Evolutionary conservation across 37 sponge, comb jelly and placozoan genomes (phyloP).

Genomic region (Halisarca cf. caerulea): DNA sequence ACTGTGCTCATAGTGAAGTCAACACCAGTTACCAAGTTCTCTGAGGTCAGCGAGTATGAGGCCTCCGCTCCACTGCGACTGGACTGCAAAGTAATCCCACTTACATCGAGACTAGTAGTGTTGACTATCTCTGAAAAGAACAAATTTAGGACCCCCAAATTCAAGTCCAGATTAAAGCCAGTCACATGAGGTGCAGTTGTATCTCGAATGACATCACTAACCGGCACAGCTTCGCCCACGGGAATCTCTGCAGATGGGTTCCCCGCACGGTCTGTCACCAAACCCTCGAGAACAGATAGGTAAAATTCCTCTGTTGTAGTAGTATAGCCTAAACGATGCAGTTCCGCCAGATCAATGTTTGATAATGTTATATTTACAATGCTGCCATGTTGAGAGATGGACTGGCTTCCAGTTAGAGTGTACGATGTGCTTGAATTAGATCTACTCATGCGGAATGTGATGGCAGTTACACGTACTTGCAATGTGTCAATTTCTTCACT

Average conservation of each 20-base stretch:
- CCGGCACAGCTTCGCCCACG: constrained; percentile 46
- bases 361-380: too few species aligned
- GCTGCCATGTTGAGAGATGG: not conserved
- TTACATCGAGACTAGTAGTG: constrained; percentile 53
- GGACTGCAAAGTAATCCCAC: constrained; percentile 50
- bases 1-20: constrained; percentile 50
- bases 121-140: constrained; percentile 89
- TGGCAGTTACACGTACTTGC: constrained; percentile 58
- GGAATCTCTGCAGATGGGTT: constrained; percentile 49
- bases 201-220: constrained; percentile 48
- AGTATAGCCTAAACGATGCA: too few species aligned
- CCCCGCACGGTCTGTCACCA: constrained; percentile 67
- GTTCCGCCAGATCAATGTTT: too few species aligned
- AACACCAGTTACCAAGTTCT: not conserved
- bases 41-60: constrained; percentile 21
- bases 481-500: constrained; percentile 75
- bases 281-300: constrained; percentile 32
- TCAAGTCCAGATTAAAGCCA: constrained; percentile 76
- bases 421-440: not conserved
- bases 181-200: constrained; percentile 56
- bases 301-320: constrained; percentile 16
- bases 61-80: constrained; percentile 16
- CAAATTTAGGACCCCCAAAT: constrained; percentile 53
- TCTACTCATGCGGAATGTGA: constrained; percentile 60
- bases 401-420: constrained; percentile 29